A percentile compares a stretch with the other conserved stretches of the same genome.
These are phyloP conservation scores for Okapia johnstoni DNA, from an alignment of 2,113 vertebrate species.

Conservation along the genomic window DNA sequence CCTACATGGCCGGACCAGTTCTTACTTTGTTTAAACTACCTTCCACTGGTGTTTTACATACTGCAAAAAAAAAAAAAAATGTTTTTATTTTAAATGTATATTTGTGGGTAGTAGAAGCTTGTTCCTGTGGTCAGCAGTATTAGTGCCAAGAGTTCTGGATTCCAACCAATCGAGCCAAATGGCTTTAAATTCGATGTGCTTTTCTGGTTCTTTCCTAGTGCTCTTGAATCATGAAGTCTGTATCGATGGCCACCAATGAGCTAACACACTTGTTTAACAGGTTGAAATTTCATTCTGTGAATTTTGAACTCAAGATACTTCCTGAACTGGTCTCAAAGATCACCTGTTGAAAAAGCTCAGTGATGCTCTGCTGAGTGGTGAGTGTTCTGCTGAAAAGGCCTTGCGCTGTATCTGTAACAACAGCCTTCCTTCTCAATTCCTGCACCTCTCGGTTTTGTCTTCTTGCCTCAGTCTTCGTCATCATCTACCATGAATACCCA, in stretches of 20 bases:
- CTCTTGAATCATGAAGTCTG: constrained; percentile 58
- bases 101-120: constrained; percentile 72
- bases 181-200: constrained; percentile 68
- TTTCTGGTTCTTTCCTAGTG: constrained; percentile 71
- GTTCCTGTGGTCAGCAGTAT: constrained; percentile 57
- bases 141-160: constrained; percentile 46
- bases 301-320: constrained; percentile 28
- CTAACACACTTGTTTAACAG: constrained; percentile 1
- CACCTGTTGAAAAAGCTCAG: constrained; percentile 42
- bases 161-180: constrained; percentile 48
- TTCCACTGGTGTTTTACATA: constrained; percentile 87
- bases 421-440: constrained; percentile 80
- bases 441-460: constrained; percentile 65
- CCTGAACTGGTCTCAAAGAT: constrained; percentile 23
- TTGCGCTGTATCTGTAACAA: constrained; percentile 61
- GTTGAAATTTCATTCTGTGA: constrained; percentile 17
- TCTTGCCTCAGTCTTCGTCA: constrained; percentile 66
- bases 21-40: constrained; percentile 89
- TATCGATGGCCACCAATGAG: neutral
- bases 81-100: constrained; percentile 19
- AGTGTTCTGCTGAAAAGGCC: constrained; percentile 27
- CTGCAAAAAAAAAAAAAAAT: constrained; percentile 66
- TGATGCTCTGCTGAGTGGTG: neutral
- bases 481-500: constrained; percentile 67
- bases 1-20: constrained; percentile 95